Evolutionary conservation across 53 echinoderm and acorn worm species (phyloP).

Genomic region (Zoroaster sp.): DNA sequence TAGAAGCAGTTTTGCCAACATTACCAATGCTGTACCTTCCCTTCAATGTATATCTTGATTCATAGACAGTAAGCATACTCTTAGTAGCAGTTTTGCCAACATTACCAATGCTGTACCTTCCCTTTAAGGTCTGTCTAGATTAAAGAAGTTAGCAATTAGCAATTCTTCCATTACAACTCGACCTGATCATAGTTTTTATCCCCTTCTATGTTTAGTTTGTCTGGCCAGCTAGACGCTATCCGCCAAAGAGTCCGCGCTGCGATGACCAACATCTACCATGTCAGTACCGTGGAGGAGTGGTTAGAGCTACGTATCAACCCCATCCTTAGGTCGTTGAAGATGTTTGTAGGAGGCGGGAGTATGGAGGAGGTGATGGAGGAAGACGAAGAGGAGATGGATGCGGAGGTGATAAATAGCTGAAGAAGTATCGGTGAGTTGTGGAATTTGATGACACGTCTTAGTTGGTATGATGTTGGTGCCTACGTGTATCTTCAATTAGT

Average conservation of each 20-base stretch:
- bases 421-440: neutral
- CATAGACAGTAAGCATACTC: too few species aligned
- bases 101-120: too few species aligned
- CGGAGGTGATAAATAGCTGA: neutral
- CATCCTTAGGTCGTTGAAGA: slow-evolving; percentile 68
- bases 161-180: too few species aligned
- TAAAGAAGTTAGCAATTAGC: too few species aligned
- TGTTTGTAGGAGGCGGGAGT: slow-evolving; percentile 50
- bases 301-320: slow-evolving; percentile 69
- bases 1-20: too few species aligned
- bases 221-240: slow-evolving; percentile 1
- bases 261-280: slow-evolving; percentile 60
- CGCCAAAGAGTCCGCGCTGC: slow-evolving; percentile 14
- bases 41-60: too few species aligned
- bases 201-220: neutral
- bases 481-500: neutral
- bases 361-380: slow-evolving; percentile 50
- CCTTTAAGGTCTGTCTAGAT: too few species aligned
- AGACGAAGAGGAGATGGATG: slow-evolving; percentile 48
- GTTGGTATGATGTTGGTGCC: neutral
- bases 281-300: slow-evolving; percentile 72
- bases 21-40: too few species aligned
- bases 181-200: neutral
- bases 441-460: neutral
- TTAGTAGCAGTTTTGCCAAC: too few species aligned